Percentiles rank a stretch among this genome's conserved stretches.
phyloP scores from a whole-genome alignment of 2,888 invertebrate genomes.

The Cheilosia impressa region DNA sequence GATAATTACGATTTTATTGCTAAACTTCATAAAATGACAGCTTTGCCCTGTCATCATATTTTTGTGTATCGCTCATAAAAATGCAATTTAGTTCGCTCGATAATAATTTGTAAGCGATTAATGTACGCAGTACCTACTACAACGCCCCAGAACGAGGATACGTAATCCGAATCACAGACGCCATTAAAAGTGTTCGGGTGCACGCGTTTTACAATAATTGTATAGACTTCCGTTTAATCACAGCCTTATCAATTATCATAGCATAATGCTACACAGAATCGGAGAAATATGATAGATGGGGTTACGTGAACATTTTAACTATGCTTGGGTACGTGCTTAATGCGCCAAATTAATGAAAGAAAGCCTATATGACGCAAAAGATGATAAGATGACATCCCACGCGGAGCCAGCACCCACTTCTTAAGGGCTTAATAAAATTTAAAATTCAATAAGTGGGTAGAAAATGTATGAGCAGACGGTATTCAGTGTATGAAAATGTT shows the following conservation, averaged over 20 bases:
- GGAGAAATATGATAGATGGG: no score
- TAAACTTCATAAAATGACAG: constrained; percentile 63
- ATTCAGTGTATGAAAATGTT: no score
- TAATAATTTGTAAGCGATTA: constrained; percentile 41
- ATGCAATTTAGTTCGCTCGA: constrained; percentile 52
- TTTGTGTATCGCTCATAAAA: constrained; percentile 54
- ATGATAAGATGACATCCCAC: not conserved
- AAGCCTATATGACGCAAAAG: not conserved
- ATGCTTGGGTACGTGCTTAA: no score
- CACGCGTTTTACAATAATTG: not conserved
- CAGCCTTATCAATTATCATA: not conserved
- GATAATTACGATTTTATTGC: constrained; percentile 60
- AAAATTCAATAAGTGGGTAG: no score
- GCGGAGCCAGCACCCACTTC: not conserved
- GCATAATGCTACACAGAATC: no score
- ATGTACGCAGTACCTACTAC: not conserved
- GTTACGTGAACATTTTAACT: no score
- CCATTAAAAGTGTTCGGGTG: not conserved
- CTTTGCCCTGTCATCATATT: constrained; percentile 43
- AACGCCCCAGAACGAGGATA: not conserved
- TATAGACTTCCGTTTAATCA: not conserved
- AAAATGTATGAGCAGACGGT: no score
- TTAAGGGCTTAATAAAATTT: no score
- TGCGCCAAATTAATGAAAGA: no score
- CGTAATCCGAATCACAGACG: not conserved